Evolutionary conservation across 53 echinoderm and acorn worm species (phyloP), one percentile per base, ranked within the genome.

Genomic region (Stichopus horrens): DNA sequence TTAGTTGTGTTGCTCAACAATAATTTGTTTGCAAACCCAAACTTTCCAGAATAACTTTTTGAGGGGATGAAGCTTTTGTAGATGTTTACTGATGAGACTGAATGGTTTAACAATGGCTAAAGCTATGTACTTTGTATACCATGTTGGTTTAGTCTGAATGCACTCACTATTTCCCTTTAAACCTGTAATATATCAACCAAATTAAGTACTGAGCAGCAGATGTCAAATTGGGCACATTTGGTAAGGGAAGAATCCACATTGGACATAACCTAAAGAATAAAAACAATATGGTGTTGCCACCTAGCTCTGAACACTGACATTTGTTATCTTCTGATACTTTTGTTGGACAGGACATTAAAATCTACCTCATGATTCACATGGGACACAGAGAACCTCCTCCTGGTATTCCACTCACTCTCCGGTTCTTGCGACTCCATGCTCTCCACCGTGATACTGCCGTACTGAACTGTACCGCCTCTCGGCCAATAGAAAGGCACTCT

Each of bases 401-500:
- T 8, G 4, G 14, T 65, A 11, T 63, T 23, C 5, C 23, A 58
- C 9, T 11, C 18, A 5, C 9, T 52, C 22, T 19, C 11, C 58
- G 55, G 20, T 9, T 0, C 58, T 54, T 71, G 71, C 19, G 71
- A 71, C 20, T 59, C 85, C 23, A 66, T 9, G 53, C 63, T 66
- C 52, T 85, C 85, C 21, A 85, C 67, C 51, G 85, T 60, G 10
- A 85, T 68, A 53, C 71, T 85, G 18, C 85, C 85, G 21, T 85
- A 85, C 53, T 85, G 85, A 9, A 85, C 85, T 23, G 67, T 51
- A 10, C 85, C 85, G 51, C 85, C 85, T 37, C 85, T 23, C 5
- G 85, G 85, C 85, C 85, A 85, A 53, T 85, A 85, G 65, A 51
- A 85, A n/a, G 85, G 85, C 52, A 85, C 20, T 9, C 21, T 8